These are phyloP conservation scores for Diadema setosum DNA, from an alignment of 35 echinoderm and acorn worm genomes.

Conservation along the genomic window DNA sequence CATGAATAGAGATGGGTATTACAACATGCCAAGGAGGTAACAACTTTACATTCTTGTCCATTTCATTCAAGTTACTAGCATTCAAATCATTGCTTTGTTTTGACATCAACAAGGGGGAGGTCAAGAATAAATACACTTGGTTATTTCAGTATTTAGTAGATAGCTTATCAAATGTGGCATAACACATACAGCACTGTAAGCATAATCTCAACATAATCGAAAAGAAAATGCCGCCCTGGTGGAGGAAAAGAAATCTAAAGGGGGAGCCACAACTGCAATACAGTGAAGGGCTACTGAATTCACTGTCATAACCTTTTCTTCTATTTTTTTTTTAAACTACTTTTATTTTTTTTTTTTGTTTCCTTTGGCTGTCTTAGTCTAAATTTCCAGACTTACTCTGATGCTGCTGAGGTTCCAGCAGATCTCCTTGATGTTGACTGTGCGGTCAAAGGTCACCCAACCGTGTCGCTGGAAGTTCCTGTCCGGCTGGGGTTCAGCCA, in stretches of 20 bases:
- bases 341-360: neutral
- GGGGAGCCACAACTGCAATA: no score
- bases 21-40: neutral
- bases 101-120: no score
- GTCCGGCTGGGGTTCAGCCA: slow-evolving; percentile 87
- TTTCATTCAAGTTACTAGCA: neutral
- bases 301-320: no score
- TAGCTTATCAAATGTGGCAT: no score
- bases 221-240: no score
- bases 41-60: neutral
- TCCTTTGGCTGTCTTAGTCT: neutral
- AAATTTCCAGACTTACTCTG: slow-evolving; percentile 57
- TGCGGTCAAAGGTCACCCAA: slow-evolving; percentile 92
- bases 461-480: slow-evolving; percentile 82
- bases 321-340: neutral
- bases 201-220: no score
- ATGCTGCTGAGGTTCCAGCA: slow-evolving; percentile 99
- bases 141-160: no score
- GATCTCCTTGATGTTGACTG: slow-evolving; percentile 98
- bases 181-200: no score
- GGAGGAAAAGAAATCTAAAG: no score
- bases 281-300: no score
- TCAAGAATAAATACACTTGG: no score
- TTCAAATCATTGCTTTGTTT: neutral
- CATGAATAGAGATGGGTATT: neutral